phyloP scores from a whole-genome alignment of 1,140 invertebrate species.

The Brachionus calyciflorus region DNA sequence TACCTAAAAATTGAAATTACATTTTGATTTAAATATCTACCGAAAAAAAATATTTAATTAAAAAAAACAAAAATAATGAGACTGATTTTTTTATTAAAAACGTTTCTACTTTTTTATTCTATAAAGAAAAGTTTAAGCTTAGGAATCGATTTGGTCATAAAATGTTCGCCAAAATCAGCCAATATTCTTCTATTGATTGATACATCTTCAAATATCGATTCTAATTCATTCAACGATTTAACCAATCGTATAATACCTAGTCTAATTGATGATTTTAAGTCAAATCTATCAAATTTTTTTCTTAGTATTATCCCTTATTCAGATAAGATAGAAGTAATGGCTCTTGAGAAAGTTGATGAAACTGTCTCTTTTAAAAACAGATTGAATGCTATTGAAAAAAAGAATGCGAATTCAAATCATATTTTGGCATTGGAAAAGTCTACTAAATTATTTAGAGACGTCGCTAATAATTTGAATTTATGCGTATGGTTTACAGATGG shows the following conservation, averaged over 20 bases:
- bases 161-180: not conserved
- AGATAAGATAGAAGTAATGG: not conserved
- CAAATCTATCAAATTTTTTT: not conserved
- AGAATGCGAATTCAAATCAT: not conserved
- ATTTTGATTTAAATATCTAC: too few relatives aligned
- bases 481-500: conserved; percentile 26
- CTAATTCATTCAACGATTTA: not conserved
- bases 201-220: not conserved
- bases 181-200: conserved; percentile 10
- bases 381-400: not conserved
- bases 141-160: too few relatives aligned
- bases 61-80: too few relatives aligned
- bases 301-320: not conserved
- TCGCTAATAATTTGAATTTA: not conserved
- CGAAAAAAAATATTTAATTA: too few relatives aligned
- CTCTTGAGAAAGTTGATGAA: not conserved
- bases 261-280: not conserved
- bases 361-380: not conserved
- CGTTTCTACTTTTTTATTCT: too few relatives aligned
- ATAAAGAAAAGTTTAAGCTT: too few relatives aligned
- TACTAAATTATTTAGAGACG: not conserved
- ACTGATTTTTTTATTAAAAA: too few relatives aligned
- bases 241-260: not conserved
- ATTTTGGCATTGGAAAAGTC: conserved; percentile 10
- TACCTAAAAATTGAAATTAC: too few relatives aligned